These are phyloP conservation scores for Naja naja DNA, from an alignment of 2,113 vertebrate species.

Conservation along the genomic window DNA sequence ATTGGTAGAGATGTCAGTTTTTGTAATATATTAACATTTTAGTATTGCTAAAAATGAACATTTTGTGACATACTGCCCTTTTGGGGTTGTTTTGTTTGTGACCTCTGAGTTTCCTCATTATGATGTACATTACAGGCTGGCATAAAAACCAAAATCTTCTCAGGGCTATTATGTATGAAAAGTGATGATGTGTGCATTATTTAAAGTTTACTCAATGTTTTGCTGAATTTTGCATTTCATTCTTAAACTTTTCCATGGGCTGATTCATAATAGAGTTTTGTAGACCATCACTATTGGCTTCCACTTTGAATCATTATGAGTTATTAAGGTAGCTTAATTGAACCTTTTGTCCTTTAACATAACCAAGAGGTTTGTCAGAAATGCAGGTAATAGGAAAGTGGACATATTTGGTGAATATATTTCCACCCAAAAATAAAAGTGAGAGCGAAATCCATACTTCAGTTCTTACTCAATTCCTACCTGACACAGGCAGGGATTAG, in stretches of 20 bases:
- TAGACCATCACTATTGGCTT: neutral
- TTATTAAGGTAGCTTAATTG: neutral
- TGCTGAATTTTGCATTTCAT: neutral
- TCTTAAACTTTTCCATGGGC: neutral
- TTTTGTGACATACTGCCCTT: neutral
- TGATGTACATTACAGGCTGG: neutral
- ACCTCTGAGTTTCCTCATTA: neutral
- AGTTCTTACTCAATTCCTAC: neutral
- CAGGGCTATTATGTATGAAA: neutral
- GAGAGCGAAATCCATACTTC: neutral
- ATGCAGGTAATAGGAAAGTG: neutral
- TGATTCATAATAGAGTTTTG: neutral
- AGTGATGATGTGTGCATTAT: neutral
- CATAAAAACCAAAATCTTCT: neutral
- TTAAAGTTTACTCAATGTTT: neutral
- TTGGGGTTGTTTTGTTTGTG: neutral
- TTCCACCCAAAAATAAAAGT: neutral
- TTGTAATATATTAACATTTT: constrained; percentile 21
- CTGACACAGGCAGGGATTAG: neutral
- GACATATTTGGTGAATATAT: neutral
- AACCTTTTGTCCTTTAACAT: neutral
- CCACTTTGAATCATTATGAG: neutral
- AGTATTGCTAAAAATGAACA: neutral
- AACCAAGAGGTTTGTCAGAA: neutral
- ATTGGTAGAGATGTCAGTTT: neutral